Evolutionary conservation across 2,888 invertebrate species (phyloP).

Genomic region (Autographa pulchrina): DNA sequence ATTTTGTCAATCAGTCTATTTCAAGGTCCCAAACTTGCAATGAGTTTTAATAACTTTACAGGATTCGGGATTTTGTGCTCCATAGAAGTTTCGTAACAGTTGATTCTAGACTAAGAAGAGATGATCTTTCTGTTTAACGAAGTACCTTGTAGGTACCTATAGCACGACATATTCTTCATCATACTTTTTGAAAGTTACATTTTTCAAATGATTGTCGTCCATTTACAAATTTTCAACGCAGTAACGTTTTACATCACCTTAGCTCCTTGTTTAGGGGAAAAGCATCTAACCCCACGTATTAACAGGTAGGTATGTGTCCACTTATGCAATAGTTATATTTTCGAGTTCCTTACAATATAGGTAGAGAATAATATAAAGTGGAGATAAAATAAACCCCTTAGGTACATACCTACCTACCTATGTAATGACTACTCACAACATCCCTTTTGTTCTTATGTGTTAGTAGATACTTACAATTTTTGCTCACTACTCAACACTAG

Average conservation of each 20-base stretch:
- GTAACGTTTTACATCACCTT: slow-evolving; percentile 68
- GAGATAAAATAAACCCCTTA: slow-evolving; percentile 37
- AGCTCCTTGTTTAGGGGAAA: slow-evolving; percentile 46
- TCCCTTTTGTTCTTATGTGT: slow-evolving; percentile 41
- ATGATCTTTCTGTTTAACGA: slow-evolving; percentile 33
- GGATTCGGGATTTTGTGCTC: slow-evolving; percentile 23
- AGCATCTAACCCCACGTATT: slow-evolving; percentile 27
- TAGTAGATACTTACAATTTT: slow-evolving; percentile 16
- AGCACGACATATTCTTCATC: slow-evolving; percentile 56
- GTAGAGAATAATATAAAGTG: slow-evolving; percentile 5
- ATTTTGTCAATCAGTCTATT: not conserved
- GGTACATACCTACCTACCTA: slow-evolving; percentile 30
- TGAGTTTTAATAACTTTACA: not conserved
- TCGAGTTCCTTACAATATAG: slow-evolving; percentile 22
- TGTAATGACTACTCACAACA: slow-evolving; percentile 50
- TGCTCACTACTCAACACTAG: slow-evolving; percentile 15
- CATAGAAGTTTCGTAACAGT: not conserved
- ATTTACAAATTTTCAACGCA: slow-evolving; percentile 67
- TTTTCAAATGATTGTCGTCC: slow-evolving; percentile 73
- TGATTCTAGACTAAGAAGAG: slow-evolving; percentile 4
- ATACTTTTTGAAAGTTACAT: slow-evolving; percentile 81
- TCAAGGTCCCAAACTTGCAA: slow-evolving; percentile 4
- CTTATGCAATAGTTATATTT: slow-evolving; percentile 27
- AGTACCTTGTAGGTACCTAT: slow-evolving; percentile 22
- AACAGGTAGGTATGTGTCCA: slow-evolving; percentile 18